These are phyloP conservation scores for Astreopora myriophthalma DNA, from an alignment of 64 coral and sea anemone species.

Conservation along the genomic window DNA sequence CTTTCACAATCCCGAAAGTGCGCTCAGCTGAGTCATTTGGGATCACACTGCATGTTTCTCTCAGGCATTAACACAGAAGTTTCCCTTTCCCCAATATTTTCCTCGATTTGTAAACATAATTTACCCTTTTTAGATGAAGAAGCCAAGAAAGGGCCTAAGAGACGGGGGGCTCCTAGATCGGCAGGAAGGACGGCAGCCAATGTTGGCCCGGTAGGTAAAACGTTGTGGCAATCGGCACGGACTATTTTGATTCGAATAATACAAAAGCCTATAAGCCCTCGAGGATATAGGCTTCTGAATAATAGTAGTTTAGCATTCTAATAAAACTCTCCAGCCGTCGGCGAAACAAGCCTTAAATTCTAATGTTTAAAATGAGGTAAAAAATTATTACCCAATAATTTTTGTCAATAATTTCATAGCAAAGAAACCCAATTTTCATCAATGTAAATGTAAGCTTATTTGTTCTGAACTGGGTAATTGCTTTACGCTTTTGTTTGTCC, in stretches of 20 bases:
- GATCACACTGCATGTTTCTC: background rate
- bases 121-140: slow-evolving; percentile 45
- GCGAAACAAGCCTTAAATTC: no score
- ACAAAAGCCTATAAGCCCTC: background rate
- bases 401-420: no score
- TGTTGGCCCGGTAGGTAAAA: slow-evolving; percentile 29
- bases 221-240: background rate
- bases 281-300: background rate
- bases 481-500: no score
- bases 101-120: background rate
- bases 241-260: background rate
- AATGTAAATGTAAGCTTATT: no score
- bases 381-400: no score
- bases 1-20: no score
- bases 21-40: background rate
- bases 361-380: no score
- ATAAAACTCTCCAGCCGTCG: no score
- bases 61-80: background rate
- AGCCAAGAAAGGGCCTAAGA: slow-evolving; percentile 55
- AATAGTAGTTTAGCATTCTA: no score
- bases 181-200: slow-evolving; percentile 35
- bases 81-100: background rate
- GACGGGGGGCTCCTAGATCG: slow-evolving; percentile 55
- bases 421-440: no score
- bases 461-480: no score